These are phyloP conservation scores for Numenius phaeopus DNA, from an alignment of 2,797 vertebrate genomes.

Conservation along the genomic window DNA sequence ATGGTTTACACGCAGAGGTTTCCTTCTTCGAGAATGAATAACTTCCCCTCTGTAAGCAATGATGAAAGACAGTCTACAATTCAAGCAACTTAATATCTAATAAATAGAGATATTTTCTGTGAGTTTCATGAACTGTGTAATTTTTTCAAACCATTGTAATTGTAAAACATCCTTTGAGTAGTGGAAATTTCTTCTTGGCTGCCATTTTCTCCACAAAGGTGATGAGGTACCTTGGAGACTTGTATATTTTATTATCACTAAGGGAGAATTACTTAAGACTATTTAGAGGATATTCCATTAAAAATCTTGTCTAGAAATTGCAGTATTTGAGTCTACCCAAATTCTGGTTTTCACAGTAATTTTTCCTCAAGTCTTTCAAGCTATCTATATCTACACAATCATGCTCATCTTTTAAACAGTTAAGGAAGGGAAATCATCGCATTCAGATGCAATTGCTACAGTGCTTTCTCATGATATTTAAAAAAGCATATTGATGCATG, in stretches of 20 bases:
- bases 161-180: background rate
- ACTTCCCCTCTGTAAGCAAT: background rate
- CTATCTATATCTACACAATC: background rate
- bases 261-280: background rate
- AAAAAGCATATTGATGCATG: background rate
- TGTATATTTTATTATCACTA: background rate
- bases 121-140: background rate
- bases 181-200: background rate
- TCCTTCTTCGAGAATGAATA: background rate
- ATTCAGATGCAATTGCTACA: background rate
- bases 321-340: background rate
- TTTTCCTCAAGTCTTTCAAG: background rate
- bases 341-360: background rate
- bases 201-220: background rate
- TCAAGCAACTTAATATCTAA: background rate
- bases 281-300: background rate
- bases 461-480: background rate
- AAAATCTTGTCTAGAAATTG: background rate
- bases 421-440: background rate
- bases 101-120: background rate
- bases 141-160: background rate
- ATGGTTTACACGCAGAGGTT: background rate
- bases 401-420: background rate
- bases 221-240: background rate
- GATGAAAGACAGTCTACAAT: background rate